Base-by-base conservation (phyloP, 2,113 vertebrate genomes). In the Nothobranchius furzeri region DNA sequence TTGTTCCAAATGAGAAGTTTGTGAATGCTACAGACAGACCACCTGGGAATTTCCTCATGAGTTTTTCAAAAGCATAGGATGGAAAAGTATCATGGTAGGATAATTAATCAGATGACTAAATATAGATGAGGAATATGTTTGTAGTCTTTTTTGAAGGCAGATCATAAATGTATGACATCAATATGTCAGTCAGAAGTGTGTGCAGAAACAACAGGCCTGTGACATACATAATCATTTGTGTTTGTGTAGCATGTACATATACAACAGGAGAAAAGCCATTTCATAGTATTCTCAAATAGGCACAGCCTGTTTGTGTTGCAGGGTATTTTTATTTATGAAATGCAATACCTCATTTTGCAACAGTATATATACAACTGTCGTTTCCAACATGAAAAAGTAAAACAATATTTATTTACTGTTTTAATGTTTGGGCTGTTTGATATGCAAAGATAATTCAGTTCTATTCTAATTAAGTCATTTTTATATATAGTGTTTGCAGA, bases 101-200 rank as follows among this genome's bases (percentile, higher is more conserved):
- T 87, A 85, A 85, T 89, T 88, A 83, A 85, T 85, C 74, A 73
- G 30, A 68, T 57, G 72, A 70, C 76, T 86, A 87, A 89, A 78
- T 76, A 80, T 76, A 86, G 79, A 83, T 65, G 70, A 64, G 63
- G 52, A 63, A 14, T 65, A 9, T 65, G 66, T 77, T 71, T 71
- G 75, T 76, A 68, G 48, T 55, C 70, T 40, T 73, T 52, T 24
- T 57, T 70, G 50, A 67, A 62, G 61, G 65, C 17, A 66, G 61
- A 59, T 63, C 63, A 69, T 65, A 47, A 45, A 70, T 50, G 55
- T 53, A 52, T 6, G 47, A 40, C 64, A 74, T 62, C 50, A 47
- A 24, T 37, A 36, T 48, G 56, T 63, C 54, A 24, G 4, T 50
- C 48, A 56, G 70, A 76, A 71, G 45, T 36, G 8, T 12, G 25